Base-by-base conservation (phyloP, 2,797 vertebrate species). In the Taeniopygia guttata region DNA sequence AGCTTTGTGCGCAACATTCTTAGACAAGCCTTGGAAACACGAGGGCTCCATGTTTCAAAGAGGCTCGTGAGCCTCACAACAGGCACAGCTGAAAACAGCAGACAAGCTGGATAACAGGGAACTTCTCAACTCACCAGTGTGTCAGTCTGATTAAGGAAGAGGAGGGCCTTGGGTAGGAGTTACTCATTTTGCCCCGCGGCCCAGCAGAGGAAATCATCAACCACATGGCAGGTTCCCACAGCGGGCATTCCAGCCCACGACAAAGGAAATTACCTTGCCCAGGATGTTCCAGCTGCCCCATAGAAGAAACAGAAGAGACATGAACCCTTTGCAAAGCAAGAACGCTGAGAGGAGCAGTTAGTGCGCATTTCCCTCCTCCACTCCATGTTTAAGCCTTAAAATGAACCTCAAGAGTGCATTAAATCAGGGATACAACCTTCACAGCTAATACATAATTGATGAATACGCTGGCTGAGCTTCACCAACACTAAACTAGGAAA, bases 51-150 rank as follows among this genome's bases (percentile, higher is more conserved):
- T n/a, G 40, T 43, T 66, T 66, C 40, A 19, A n/a, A 51, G 23
- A n/a, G 7, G 19, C 9, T 83, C 0, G 0, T 16, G 21, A 38
- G 32, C 23, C n/a, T 76, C 42, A 56, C 49, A 49, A 8, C 29
- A 40, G 59, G 49, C n/a, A 34, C 2, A 52, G 23, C 22, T 76
- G 51, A 34, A 72, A 70, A 34, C 7, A 52, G 45, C 26, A 69
- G 40, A 49, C 16, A 45, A 23, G 9, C 1, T 58, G 25, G 15
- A 2, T 26, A 76, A 58, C 29, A 63, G 20, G 55, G 8, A 66
- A 45, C 9, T 16, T 42, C 30, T 59, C 4, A 4, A 38, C 7
- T 16, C 38, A 27, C 34, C 38, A 58, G n/a, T 40, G 36, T 26
- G 13, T 7, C 64, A 16, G n/a, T n/a, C 49, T 34, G 43, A 40